A percentile compares a stretch with the other conserved stretches of the same genome.
These are phyloP conservation scores for Lophotis ruficrista DNA, from an alignment of 2,113 vertebrate genomes.

Conservation along the genomic window DNA sequence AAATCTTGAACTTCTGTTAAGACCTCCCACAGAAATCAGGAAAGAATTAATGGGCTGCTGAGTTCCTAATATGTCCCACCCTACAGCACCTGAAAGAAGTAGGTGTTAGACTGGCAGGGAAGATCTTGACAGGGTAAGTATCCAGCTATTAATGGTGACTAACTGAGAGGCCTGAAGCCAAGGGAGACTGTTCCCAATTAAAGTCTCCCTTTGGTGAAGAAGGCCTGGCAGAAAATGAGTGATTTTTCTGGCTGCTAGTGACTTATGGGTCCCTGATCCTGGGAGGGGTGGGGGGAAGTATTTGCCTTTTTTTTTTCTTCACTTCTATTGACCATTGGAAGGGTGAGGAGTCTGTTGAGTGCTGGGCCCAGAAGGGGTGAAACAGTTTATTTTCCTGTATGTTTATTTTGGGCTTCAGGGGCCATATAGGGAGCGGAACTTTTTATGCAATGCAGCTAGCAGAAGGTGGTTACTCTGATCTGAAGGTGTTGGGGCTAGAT, in stretches of 20 bases:
- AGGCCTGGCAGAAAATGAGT: not conserved
- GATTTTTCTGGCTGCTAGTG: conserved; percentile 8
- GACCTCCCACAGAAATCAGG: conserved; percentile 52
- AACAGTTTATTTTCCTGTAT: not conserved
- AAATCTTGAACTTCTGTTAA: conserved; percentile 5
- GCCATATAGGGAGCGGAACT: not conserved
- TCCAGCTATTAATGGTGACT: conserved; percentile 34
- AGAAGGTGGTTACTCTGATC: not conserved
- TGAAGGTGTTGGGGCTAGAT: not conserved
- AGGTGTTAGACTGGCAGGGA: conserved; percentile 46
- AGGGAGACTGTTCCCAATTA: not conserved
- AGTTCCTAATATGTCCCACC: conserved; percentile 53
- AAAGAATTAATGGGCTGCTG: conserved; percentile 63
- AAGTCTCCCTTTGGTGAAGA: not conserved
- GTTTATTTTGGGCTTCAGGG: conserved; percentile 25
- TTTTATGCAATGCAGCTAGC: not conserved
- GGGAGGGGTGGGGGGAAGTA: not conserved
- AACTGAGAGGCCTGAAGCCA: conserved; percentile 17
- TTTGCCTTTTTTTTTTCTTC: not conserved
- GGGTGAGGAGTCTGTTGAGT: not conserved
- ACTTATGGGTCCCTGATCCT: not conserved
- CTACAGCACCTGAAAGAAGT: conserved; percentile 34
- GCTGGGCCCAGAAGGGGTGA: not conserved
- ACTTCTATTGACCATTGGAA: not conserved
- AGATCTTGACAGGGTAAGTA: conserved; percentile 45